Evolutionary conservation across 2,797 vertebrate species (phyloP).

Genomic region (Mycteria americana): DNA sequence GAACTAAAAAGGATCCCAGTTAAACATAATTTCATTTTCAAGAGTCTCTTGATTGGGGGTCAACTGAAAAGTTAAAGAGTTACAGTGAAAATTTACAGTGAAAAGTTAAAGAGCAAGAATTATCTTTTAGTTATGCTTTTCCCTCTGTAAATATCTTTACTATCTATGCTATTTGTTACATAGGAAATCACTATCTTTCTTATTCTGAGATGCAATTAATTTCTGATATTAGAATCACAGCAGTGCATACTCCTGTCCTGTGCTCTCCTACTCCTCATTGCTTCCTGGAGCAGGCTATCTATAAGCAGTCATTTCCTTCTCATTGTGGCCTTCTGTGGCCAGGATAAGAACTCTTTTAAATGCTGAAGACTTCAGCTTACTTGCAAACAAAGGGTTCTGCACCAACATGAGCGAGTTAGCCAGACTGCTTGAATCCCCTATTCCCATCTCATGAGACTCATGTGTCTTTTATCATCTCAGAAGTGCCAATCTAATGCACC

Average conservation of each 20-base stretch:
- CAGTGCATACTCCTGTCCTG: not conserved
- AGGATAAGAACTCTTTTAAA: slow-evolving; percentile 11
- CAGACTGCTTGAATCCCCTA: not conserved
- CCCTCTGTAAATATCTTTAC: not conserved
- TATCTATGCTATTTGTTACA: not conserved
- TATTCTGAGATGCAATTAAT: not conserved
- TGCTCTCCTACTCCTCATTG: not conserved
- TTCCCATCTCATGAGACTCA: not conserved
- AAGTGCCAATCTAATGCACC: slow-evolving; percentile 16
- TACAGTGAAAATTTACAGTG: not conserved
- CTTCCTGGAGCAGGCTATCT: not conserved
- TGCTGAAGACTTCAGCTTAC: not conserved
- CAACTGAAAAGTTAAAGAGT: not conserved
- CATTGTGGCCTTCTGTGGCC: not conserved
- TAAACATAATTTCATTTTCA: not conserved
- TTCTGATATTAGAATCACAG: not conserved
- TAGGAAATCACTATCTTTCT: not conserved
- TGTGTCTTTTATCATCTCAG: slow-evolving; percentile 14
- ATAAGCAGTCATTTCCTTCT: not conserved
- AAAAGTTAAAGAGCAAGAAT: not conserved
- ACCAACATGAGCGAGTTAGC: fast-evolving
- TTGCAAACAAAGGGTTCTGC: not conserved
- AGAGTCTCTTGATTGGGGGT: not conserved
- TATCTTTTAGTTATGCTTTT: not conserved
- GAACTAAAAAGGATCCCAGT: not conserved